Evolutionary conservation across 2,888 invertebrate genomes (phyloP), one percentile per base, ranked within the genome.

Genomic region (Leptinotarsa juncta): DNA sequence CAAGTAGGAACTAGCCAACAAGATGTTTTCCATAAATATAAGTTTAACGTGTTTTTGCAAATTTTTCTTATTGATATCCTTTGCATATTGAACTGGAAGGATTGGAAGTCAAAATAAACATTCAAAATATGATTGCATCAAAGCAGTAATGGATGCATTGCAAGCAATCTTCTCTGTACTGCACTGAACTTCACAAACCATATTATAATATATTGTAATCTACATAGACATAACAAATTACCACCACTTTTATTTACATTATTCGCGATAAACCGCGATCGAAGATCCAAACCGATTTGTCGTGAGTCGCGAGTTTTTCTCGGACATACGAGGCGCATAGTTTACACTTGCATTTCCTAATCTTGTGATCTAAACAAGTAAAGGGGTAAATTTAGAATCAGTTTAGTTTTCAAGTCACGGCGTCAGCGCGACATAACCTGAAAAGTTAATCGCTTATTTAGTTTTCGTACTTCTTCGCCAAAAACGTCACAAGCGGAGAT

Each of bases 311-410:
- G 51, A 32, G 32, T 62, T 62, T 57, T 62, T 32, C 16, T 42
- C 62, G 42, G 32, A 42, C 42, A 42, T 10, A 32, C 23, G 14
- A 57, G 20, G 57, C 62, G 42, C 10, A 62, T 57, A 16, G 12
- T 32, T 62, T 7, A 16, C 42, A 42, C 42, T 42, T 62, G 62
- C 62, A 62, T 67, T 67, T 69, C 65, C 70, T 70, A 70, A 72
- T 75, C 74, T 71, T 71, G 74, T 74, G 74, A 71, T 67, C 74
- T 67, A 74, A 74, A 71, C 74, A 65, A 74, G 74, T 74, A 65
- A 67, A 67, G 18, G 23, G 12, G 65, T 74, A 74, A 74, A 65
- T 71, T 71, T 71, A 74, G 71, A 71, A 18, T 20, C 57, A 57
- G 5, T 67, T 74, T 62, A 14, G 51, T n/a, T 62, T 62, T 42